Evolutionary conservation across 2,797 vertebrate genomes (phyloP), one percentile per base, ranked within the genome.

Genomic region (Sylvia borin): DNA sequence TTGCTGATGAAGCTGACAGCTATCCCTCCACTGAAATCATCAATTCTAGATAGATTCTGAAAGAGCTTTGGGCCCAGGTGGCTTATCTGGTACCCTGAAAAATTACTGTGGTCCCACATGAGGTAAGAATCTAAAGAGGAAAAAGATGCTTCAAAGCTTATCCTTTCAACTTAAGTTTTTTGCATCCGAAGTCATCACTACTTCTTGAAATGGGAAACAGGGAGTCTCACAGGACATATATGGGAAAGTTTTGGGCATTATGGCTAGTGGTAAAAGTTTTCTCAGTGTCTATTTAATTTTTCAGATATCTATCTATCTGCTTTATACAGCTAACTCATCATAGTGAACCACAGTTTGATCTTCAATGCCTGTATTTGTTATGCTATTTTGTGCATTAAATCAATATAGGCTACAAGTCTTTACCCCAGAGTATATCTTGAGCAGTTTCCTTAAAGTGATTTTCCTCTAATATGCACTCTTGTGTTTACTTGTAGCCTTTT

Each of bases 401-500:
- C 60, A 89, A 85, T 83, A 71, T 16, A 74, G 15, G n/a, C 48
- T 92, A 27, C 88, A 85, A 87, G 80, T 36, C 64, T 93, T 85
- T 96, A 84, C 70, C 29, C 88, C 24, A 79, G 83, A 89, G 92
- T 80, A 85, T 48, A 77, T 67, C 81, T 78, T 81, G 61, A 93
- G 55, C 67, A 85, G 61, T 90, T 93, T 85, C 26, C 48, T 92
- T 95, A 91, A 85, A 90, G 36, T 68, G 75, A 54, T 82, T 92
- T 81, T 8, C 51, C 90, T 85, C 40, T 77, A 65, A 45, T 79
- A 62, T 11, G 9, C 50, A 40, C 38, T 86, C 32, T 88, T 92
- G 70, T 45, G 20, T 89, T 95, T 88, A 16, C 53, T 91, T 80
- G 45, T 62, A 91, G 91, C 40, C 64, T 91, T 96, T 94, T 75